Evolutionary conservation across 2,797 vertebrate genomes (phyloP), one percentile per base, ranked within the genome.

Genomic region (Diplodus sargus): DNA sequence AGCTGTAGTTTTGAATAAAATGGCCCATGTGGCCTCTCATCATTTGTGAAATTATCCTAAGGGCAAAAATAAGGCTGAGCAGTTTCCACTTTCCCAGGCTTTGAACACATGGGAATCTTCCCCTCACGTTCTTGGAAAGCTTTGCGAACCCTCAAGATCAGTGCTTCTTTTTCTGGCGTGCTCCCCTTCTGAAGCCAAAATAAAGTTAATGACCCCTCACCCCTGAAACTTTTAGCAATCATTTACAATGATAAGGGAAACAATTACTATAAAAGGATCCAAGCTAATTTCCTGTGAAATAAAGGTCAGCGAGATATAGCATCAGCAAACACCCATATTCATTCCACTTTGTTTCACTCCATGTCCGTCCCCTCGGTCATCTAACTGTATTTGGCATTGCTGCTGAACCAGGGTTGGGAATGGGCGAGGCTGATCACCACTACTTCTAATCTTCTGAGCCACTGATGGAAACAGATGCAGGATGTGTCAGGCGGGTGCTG

Each of bases 401-500:
- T 39, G 39, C 47, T 78, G 56, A 60, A 59, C 43, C 68, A 64
- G n/a, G 22, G 1, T 15, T 48, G 18, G 57, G 30, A 3, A 20
- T 48, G 16, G 57, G 22, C 23, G 6, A 63, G 56, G 56, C 17
- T 28, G 28, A 54, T 57, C 25, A 15, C 51, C 9, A 0, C 71
- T 42, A 39, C 8, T 11, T 56, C 2, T 66, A 10, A 25, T 60
- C 18, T 30, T 70, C 56, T 81, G n/a, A 58, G 23, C n/a, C 28
- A 42, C 18, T 52, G 54, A 59, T 72, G 42, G 34, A 34, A 49
- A 61, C 45, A 68, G 54, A 57, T n/a, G 48, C 28, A 45, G 16
- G 11, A 45, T 76, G 18, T 65, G 43, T 15, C 47, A 60, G 4
- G 43, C 74, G 51, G 43, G 12, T 70, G 53, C 71, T 89, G 76